Evolutionary conservation across 2,113 vertebrate species (phyloP), one percentile per base, ranked within the genome.

Genomic region (Sphaerodactylus townsendi): DNA sequence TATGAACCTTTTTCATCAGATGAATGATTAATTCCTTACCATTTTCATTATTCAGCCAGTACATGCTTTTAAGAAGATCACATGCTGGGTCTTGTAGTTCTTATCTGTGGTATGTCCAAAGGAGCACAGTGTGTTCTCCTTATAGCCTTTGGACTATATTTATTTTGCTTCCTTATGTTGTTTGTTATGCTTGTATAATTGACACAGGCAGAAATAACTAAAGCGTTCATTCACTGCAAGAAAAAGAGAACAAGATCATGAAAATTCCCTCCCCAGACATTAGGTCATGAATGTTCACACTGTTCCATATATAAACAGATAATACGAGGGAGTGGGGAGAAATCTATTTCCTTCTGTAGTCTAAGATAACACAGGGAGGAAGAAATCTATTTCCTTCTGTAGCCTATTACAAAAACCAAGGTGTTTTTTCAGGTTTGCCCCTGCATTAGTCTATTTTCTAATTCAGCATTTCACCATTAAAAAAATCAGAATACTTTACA

Each of bases 241-340:
- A 81, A 90, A 85, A 85, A 71, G 68, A 82, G 70, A 74, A 91
- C 87, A 82, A 87, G 10, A 79, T 9, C 50, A 88, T 0, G 0
- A 2, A 84, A 65, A 65, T 81, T 85, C 77, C 83, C 77, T 0
- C 0, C 86, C 70, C n/a, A 87, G 87, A 89, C 2, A 0, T 85
- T 56, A 89, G 82, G 77, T 87, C 69, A 90, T 82, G 39, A 85
- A 66, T 1, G 0, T 82, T 90, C 82, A 65, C 64, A 23, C 87
- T 88, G 71, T 33, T 88, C 92, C 86, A 79, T 81, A 53, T 80
- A 85, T 90, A 85, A 93, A 79, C 71, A 71, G 39, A 76, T 83
- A 73, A 84, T 75, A 78, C 2, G n/a, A 25, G 7, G 72, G 33
- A 44, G 53, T n/a, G n/a, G 44, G 77, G 89, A 92, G 82, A 68